Evolutionary conservation across 2,797 vertebrate species (phyloP), one percentile per base, ranked within the genome.

Genomic region (Netta rufina): DNA sequence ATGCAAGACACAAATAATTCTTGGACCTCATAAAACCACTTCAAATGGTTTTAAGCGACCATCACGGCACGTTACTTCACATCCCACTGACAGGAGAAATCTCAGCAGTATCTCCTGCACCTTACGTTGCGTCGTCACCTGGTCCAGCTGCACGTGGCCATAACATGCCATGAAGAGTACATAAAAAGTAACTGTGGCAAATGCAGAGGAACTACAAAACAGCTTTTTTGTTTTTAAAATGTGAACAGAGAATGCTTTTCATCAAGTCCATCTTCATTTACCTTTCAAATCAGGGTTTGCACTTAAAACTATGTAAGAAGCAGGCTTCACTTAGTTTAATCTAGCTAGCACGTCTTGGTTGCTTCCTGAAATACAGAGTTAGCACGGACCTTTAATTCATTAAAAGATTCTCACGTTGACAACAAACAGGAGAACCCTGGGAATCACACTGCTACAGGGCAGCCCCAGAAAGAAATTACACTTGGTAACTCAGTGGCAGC

Each of bases 1-100:
- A 98, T 97, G 65, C 78, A 96, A 92, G 71, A 96, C 92, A 86
- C 97, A 98, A 98, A 98, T 98, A 98, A 98, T 97, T 94, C 95
- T 92, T 96, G 90, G 93, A 96, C 97, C 96, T 98, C 95, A 96
- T 93, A 93, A 88, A 97, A 92, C 91, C 85, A 94, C 39, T 84
- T 87, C 60, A 84, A 62, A 56, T 28, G 9, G 13, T 43, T 66
- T 54, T 45, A 74, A 9, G 57, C 49, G 49, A 92, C 45, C 58
- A 66, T 74, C 27, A 38, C 18, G 53, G 57, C 66, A 61, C 6
- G 49, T 21, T 28, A 58, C 86, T 66, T 90, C 32, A 76, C 43
- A 61, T 67, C 56, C 69, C 41, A 51, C n/a, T 70, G 56, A 79
- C 53, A 81, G 32, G 13, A 90, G 25, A 32, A 67, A 73, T 57